Evolutionary conservation across 2,888 invertebrate genomes (phyloP).

Genomic region (Idaea biselata): DNA sequence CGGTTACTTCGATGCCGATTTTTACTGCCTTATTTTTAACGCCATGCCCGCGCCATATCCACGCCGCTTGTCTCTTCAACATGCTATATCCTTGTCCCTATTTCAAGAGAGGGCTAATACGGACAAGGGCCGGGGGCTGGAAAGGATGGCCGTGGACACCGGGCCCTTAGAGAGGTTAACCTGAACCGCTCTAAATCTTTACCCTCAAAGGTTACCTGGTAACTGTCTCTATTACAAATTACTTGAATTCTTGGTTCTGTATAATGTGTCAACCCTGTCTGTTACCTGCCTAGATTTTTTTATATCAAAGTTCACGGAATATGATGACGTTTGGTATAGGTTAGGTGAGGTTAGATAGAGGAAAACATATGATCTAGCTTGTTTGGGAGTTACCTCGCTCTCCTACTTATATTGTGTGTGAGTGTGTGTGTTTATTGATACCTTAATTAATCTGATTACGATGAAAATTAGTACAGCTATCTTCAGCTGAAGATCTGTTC

Average conservation of each 20-base stretch:
- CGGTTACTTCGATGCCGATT: too few species aligned
- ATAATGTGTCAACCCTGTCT: background rate
- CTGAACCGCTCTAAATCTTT: constrained; percentile 30
- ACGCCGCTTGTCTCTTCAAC: background rate
- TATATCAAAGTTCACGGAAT: too few species aligned
- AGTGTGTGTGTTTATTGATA: too few species aligned
- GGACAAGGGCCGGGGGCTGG: constrained; percentile 49
- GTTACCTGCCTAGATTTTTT: background rate
- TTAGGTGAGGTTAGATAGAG: too few species aligned
- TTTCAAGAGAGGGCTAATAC: constrained; percentile 9
- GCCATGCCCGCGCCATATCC: background rate
- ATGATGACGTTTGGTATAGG: too few species aligned
- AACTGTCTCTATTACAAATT: background rate
- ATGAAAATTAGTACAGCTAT: too few species aligned
- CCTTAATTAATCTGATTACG: too few species aligned
- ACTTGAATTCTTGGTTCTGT: background rate
- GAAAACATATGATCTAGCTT: too few species aligned
- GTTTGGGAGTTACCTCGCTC: too few species aligned
- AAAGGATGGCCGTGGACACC: constrained; percentile 37
- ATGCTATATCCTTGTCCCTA: background rate
- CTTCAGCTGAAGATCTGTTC: too few species aligned
- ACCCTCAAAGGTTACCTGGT: constrained; percentile 8
- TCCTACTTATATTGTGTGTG: too few species aligned
- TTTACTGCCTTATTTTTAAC: background rate
- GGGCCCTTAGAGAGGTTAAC: constrained; percentile 30